Conservation (phyloP, 2,113 vertebrate species). For the Hemibagrus wyckioides region DNA sequence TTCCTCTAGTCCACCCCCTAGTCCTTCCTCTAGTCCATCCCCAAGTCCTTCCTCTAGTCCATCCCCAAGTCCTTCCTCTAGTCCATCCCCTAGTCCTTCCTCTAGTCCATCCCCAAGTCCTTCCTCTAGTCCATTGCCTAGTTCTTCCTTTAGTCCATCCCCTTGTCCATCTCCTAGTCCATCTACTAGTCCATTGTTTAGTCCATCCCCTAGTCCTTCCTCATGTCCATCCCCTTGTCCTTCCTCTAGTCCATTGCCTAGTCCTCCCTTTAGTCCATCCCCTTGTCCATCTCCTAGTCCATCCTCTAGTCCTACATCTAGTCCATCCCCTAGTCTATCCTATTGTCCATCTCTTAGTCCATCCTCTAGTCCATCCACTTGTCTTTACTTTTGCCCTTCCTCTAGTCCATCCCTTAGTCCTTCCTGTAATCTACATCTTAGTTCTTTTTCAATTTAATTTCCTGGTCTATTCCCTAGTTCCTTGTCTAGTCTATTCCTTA, state of each 20-base stretch:
- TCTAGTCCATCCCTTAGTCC: neutral
- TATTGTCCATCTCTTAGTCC: neutral
- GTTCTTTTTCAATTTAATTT: neutral
- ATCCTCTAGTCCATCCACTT: neutral
- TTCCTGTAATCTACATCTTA: neutral
- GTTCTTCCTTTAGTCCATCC: neutral
- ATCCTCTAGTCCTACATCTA: neutral
- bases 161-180: neutral
- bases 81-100: neutral
- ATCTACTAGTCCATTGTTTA: neutral
- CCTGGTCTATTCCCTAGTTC: neutral
- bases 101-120: neutral
- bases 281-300: neutral
- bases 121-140: neutral
- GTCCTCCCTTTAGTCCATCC: no score
- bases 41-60: neutral
- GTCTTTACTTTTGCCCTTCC: neutral
- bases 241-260: neutral
- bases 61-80: neutral
- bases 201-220: neutral
- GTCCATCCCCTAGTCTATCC: neutral
- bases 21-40: neutral
- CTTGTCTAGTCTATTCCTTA: neutral
- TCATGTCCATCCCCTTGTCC: neutral
- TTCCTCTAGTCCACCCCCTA: neutral